A percentile compares a stretch with the other conserved stretches of the same genome.
Conservation (phyloP, 2,888 invertebrate species). For the Hirtodrosophila alboralis region DNA sequence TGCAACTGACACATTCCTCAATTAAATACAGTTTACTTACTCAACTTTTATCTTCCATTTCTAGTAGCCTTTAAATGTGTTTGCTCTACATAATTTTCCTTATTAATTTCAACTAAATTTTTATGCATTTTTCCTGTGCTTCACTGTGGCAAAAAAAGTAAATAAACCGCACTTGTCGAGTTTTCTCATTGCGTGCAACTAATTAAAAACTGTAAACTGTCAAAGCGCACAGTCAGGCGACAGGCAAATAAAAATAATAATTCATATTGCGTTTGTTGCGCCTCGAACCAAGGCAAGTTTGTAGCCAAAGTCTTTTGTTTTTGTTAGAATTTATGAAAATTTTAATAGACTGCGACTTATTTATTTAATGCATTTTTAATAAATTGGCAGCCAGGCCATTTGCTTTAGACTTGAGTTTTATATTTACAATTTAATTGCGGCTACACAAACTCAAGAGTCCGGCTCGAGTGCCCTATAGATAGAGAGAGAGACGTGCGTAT, state of each 20-base stretch:
- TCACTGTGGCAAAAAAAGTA: slow-evolving; percentile 26
- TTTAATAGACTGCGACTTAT: slow-evolving; percentile 64
- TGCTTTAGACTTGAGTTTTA: slow-evolving; percentile 40
- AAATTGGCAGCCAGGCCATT: slow-evolving; percentile 49
- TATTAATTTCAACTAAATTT: too few relatives aligned
- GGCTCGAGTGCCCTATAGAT: slow-evolving; percentile 54
- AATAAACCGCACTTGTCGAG: slow-evolving; percentile 45
- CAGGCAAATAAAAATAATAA: slow-evolving; percentile 50
- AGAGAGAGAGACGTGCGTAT: slow-evolving; percentile 51
- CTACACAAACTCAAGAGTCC: slow-evolving; percentile 15
- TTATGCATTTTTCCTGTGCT: neutral
- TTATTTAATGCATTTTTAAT: slow-evolving; percentile 67
- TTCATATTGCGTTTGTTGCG: slow-evolving; percentile 41
- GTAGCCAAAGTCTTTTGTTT: slow-evolving; percentile 68
- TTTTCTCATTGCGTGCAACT: slow-evolving; percentile 54
- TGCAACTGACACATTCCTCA: too few relatives aligned
- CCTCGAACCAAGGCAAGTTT: slow-evolving; percentile 49
- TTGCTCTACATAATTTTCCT: neutral
- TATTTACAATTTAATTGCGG: slow-evolving; percentile 73
- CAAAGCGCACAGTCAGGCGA: slow-evolving; percentile 35
- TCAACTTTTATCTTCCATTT: too few relatives aligned
- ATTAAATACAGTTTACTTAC: too few relatives aligned
- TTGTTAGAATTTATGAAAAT: slow-evolving; percentile 66
- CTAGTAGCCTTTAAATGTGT: too few relatives aligned
- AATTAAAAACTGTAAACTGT: slow-evolving; percentile 66